Conservation (phyloP, 2,888 invertebrate genomes). For the Habrosyne pyritoides region DNA sequence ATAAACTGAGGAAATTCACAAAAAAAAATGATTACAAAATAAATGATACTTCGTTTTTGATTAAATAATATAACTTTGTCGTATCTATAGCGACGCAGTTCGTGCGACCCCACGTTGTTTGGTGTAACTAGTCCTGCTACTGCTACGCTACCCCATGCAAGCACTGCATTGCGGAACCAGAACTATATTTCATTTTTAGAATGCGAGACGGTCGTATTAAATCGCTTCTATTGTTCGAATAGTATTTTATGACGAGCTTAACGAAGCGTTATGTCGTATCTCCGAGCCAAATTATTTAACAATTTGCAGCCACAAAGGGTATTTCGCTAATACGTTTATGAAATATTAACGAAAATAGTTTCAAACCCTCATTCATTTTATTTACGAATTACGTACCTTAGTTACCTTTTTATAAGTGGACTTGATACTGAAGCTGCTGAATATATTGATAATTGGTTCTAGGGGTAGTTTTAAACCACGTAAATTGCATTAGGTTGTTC, state of each 20-base stretch:
- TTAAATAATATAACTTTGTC: background rate
- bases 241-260: constrained; percentile 65
- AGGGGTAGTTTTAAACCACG: no score
- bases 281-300: constrained; percentile 37
- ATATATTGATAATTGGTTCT: no score
- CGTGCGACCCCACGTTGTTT: constrained; percentile 18
- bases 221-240: constrained; percentile 66
- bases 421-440: no score
- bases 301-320: constrained; percentile 10
- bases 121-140: constrained; percentile 31
- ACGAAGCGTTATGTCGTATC: constrained; percentile 57
- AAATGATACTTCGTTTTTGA: background rate
- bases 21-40: no score
- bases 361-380: background rate
- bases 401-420: no score
- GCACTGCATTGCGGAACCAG: constrained; percentile 79
- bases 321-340: background rate
- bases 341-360: background rate
- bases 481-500: no score
- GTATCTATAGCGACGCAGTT: background rate
- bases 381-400: no score
- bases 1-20: no score
- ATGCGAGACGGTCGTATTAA: constrained; percentile 68
- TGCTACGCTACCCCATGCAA: constrained; percentile 69
- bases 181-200: constrained; percentile 78